Conservation (phyloP, 2,888 invertebrate genomes). For the Agriopis leucophaearia region DNA sequence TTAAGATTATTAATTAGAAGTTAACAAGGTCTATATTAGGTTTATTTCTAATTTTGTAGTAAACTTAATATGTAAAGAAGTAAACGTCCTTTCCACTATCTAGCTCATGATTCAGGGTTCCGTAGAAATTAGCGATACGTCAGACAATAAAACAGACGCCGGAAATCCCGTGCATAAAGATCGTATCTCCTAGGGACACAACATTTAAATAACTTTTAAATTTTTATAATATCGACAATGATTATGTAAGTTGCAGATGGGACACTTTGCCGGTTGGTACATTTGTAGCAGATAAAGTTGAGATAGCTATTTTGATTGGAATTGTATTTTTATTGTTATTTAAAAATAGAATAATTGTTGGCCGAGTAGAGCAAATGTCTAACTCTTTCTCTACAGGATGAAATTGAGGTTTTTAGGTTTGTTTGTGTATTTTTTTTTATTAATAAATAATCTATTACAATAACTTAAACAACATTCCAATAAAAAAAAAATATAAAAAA, state of each 20-base stretch:
- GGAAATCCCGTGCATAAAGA: slow-evolving; percentile 84
- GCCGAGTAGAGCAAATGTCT: too few relatives aligned
- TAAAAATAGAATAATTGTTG: too few relatives aligned
- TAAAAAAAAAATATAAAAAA: too few relatives aligned
- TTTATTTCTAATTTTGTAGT: neutral
- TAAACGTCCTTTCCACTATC: slow-evolving; percentile 30
- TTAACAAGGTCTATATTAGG: neutral
- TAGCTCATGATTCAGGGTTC: slow-evolving; percentile 61
- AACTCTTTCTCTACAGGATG: too few relatives aligned
- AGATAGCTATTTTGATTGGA: neutral
- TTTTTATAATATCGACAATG: slow-evolving; percentile 62
- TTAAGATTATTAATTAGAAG: too few relatives aligned
- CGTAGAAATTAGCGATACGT: slow-evolving; percentile 71
- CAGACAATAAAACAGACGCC: slow-evolving; percentile 67
- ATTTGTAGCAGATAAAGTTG: neutral
- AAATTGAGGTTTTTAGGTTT: too few relatives aligned
- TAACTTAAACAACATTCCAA: too few relatives aligned
- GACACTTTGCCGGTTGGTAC: neutral
- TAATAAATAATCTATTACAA: too few relatives aligned
- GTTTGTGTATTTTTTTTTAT: too few relatives aligned
- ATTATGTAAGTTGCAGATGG: slow-evolving; percentile 41
- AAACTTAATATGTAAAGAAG: slow-evolving; percentile 32
- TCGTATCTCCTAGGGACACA: slow-evolving; percentile 76
- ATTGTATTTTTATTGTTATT: too few relatives aligned
- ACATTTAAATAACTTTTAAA: slow-evolving; percentile 82